Base-by-base conservation (phyloP, 2,888 invertebrate species). In the Esperia sulphurella region DNA sequence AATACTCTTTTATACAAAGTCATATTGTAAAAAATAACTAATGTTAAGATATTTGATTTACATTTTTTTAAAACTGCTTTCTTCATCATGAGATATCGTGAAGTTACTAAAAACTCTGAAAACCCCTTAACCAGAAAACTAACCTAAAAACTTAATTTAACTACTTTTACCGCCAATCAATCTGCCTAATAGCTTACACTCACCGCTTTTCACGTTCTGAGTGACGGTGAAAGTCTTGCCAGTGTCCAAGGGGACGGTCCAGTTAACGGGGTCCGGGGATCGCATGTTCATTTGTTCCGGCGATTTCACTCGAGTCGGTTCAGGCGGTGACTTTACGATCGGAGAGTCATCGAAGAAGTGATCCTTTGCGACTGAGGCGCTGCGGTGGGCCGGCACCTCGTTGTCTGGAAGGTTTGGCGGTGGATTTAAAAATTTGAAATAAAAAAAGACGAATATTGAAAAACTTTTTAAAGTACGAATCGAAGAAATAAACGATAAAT, bases 171-270 rank as follows among this genome's bases (percentile, higher is more conserved):
- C 66, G 66, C 76, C 69, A 65, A 76, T 51, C 63, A 51, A 30
- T 56, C 70, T 71, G 65, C 71, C 68, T 53, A 83, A 64, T 49
- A 75, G 70, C 59, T 73, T 74, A 55, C 70, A 88, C 89, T 89
- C 85, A 89, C 89, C 89, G 79, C 81, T 87, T 79, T 94, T 94
- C 67, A 97, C 96, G 88, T 96, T 97, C 90, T 97, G 97, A 53
- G 96, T 97, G 65, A 97, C 97, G 39, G 97, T 96, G 85, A 97
- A 97, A 38, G 96, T 96, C 91, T 96, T 97, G 66, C 97, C 96
- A 61, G 96, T 97, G 84, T 97, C 97, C 71, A 97, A 91, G 47
- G 97, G 97, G 53, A 97, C 97, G 45, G 97, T 97, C 97, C 97
- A 97, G 86, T 97, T 97, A 68, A 97, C 97, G 45, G 97, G 97